Base-by-base conservation (phyloP, 2,888 invertebrate genomes). In the Yponomeuta plumbellus region DNA sequence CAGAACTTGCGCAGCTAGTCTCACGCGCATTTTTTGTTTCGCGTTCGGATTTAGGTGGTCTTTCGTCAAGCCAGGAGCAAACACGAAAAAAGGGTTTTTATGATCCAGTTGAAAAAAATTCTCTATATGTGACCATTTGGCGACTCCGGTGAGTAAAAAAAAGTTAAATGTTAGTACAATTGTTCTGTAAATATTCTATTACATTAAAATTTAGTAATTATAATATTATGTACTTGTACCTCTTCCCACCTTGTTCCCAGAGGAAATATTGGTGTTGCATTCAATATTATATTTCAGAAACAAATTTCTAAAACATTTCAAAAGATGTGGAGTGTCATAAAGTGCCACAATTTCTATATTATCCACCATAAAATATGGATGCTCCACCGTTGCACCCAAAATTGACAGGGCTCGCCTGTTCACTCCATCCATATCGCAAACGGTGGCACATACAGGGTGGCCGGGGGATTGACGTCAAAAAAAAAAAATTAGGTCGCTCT, bases 261-360 rank as follows among this genome's bases (percentile, higher is more conserved):
- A 67, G 22, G 21, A 26, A 39, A 66, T 66, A 57, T 52, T 4
- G 4, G 62, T 40, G 8, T 17, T 52, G 39, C 62, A 67, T 61
- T 67, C 20, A 10, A 68, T 23, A 62, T 68, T 56, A 67, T 67
- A 56, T 34, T 66, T 65, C 62, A 68, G 20, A n/a, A 68, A 63
- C 0, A 62, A 13, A 59, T 68, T 68, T 34, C 68, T 57, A 22
- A 63, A 65, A 20, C 68, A 66, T 62, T 68, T 68, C 20, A 68
- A 17, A 4, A 66, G 44, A 61, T 65, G 66, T 40, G 68, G 66
- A 4, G 68, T 11, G 34, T 67, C 65, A 40, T 58, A 63, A 2
- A 67, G 11, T 20, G 67, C 13, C 10, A 67, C 40, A n/a, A 67
- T 20, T 34, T 67, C 67, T 13, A 11, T 65, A 8, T 21, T 22